Evolutionary conservation across 1,140 invertebrate species (phyloP).

Genomic region (Metaphire vulgaris): DNA sequence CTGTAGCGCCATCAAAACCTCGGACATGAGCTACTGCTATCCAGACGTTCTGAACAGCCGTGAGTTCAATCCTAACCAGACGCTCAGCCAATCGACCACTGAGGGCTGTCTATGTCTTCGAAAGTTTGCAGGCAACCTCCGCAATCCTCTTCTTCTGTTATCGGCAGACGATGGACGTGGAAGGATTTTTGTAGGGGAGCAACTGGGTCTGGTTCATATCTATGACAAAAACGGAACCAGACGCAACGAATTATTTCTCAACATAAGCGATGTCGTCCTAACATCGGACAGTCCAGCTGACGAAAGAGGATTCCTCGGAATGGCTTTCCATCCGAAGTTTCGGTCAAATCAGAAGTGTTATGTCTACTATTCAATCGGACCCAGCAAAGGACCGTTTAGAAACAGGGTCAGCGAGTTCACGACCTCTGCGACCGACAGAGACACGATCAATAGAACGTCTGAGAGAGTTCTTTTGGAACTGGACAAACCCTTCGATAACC

Average conservation of each 20-base stretch:
- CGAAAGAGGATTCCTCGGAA: constrained; percentile 44
- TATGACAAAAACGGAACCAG: constrained; percentile 36
- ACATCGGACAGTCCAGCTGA: constrained; percentile 34
- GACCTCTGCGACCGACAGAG: constrained; percentile 32
- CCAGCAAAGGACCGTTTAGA: background rate
- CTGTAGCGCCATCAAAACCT: constrained; percentile 34
- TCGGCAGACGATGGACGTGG: constrained; percentile 39
- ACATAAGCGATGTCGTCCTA: constrained; percentile 31
- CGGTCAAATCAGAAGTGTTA: constrained; percentile 40
- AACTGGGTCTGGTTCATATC: constrained; percentile 38
- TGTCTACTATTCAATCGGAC: constrained; percentile 40
- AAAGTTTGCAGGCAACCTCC: constrained; percentile 25
- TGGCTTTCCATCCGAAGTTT: constrained; percentile 46
- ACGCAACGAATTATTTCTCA: constrained; percentile 34
- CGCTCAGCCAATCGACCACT: constrained; percentile 31
- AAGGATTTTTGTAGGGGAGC: constrained; percentile 44
- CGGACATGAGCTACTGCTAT: constrained; percentile 45
- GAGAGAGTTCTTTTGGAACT: constrained; percentile 43
- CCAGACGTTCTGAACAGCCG: constrained; percentile 40
- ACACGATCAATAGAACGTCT: constrained; percentile 33
- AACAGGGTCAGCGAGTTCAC: constrained; percentile 43
- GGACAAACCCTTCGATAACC: constrained; percentile 42
- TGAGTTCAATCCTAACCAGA: constrained; percentile 35
- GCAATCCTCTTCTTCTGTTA: constrained; percentile 40
- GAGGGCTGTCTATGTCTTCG: constrained; percentile 44